These are phyloP conservation scores for Mamestra brassicae DNA, from an alignment of 2,888 invertebrate genomes.

Conservation along the genomic window DNA sequence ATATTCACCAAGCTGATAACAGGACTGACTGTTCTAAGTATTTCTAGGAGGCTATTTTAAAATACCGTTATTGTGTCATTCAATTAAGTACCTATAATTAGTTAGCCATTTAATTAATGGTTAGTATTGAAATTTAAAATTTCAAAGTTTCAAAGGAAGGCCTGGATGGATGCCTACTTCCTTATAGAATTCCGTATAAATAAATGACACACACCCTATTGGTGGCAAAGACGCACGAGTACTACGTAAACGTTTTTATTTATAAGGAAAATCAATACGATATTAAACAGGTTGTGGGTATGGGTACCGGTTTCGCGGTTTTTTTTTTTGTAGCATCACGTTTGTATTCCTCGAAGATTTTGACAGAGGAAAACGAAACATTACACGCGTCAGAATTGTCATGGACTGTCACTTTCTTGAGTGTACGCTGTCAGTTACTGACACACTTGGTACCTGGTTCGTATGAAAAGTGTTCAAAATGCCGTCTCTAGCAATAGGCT, in stretches of 20 bases:
- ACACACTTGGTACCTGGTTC: too few relatives aligned
- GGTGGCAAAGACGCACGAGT: neutral
- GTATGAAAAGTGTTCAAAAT: too few relatives aligned
- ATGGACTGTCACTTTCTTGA: too few relatives aligned
- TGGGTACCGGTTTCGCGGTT: neutral
- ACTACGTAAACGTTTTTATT: constrained; percentile 16
- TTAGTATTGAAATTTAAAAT: constrained; percentile 4
- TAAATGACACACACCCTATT: constrained; percentile 22
- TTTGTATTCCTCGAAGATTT: too few relatives aligned
- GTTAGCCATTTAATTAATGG: neutral
- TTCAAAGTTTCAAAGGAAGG: neutral
- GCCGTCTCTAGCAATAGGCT: too few relatives aligned
- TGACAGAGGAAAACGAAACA: too few relatives aligned
- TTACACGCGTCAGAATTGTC: too few relatives aligned
- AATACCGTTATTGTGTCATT: neutral
- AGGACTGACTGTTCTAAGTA: neutral
- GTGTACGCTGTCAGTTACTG: too few relatives aligned
- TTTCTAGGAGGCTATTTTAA: neutral
- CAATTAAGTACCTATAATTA: neutral
- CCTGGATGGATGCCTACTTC: constrained; percentile 11
- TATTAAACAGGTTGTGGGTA: neutral
- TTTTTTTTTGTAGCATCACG: neutral
- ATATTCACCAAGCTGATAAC: neutral
- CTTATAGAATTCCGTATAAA: constrained; percentile 34
- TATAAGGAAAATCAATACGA: constrained; percentile 33